Conservation (phyloP, 2,888 invertebrate genomes). For the Nasonovia ribisnigri region DNA sequence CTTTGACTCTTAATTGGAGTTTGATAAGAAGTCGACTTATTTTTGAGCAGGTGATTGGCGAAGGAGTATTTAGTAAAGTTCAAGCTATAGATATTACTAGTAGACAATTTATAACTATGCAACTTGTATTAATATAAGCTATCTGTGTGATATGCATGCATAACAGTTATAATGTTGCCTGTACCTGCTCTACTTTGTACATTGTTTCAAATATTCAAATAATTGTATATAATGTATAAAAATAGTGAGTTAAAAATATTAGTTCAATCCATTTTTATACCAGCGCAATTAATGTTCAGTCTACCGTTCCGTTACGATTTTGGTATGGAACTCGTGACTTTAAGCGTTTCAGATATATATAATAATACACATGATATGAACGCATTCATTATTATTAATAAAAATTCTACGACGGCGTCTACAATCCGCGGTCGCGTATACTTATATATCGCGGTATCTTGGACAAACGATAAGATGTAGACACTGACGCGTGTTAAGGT, state of each 20-base stretch:
- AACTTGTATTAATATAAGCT: background rate
- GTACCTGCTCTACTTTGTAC: too few species aligned
- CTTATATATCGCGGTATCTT: background rate
- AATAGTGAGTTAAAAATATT: background rate
- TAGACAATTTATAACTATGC: conserved; percentile 71
- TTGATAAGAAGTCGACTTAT: conserved; percentile 75
- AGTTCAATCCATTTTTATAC: background rate
- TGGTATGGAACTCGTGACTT: background rate
- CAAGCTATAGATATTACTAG: conserved; percentile 77
- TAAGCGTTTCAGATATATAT: background rate
- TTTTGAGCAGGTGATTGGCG: background rate
- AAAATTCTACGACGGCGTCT: background rate
- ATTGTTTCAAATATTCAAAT: background rate
- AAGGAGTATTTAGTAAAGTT: conserved; percentile 72
- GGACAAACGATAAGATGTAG: background rate
- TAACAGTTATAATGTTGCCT: background rate
- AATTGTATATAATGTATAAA: too few species aligned
- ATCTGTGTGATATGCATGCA: background rate
- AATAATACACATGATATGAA: background rate
- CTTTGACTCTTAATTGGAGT: conserved; percentile 82
- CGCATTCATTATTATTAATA: conserved; percentile 34
- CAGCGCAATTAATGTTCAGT: background rate
- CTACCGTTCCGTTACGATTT: conserved; percentile 16
- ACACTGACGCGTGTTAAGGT: background rate
- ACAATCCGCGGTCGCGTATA: background rate